Conservation (phyloP, 2,888 invertebrate genomes). For the Acronicta psi region DNA sequence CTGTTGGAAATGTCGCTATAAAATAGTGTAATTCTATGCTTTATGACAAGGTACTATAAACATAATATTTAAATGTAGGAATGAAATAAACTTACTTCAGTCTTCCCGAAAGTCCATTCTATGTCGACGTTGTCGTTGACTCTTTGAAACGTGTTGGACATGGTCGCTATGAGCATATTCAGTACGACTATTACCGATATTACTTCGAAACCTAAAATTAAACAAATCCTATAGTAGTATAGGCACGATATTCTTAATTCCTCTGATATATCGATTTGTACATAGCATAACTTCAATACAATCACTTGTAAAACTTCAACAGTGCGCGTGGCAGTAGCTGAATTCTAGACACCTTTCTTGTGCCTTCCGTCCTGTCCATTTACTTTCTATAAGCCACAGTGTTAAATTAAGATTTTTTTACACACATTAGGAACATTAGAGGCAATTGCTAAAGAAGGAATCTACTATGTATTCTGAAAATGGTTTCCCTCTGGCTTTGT, state of each 20-base stretch:
- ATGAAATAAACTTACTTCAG: conserved; percentile 78
- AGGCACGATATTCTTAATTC: neutral
- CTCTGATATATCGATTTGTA: too few relatives aligned
- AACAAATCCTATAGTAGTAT: conserved; percentile 8
- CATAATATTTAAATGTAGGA: conserved; percentile 5
- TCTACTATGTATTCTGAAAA: too few relatives aligned
- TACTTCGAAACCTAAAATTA: conserved; percentile 90
- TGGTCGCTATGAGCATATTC: conserved; percentile 94
- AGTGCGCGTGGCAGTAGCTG: too few relatives aligned
- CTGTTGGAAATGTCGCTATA: conserved; percentile 13
- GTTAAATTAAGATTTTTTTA: too few relatives aligned
- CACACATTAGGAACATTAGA: too few relatives aligned
- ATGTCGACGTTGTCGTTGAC: conserved; percentile 91
- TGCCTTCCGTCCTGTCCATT: too few relatives aligned
- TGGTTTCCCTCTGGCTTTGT: too few relatives aligned
- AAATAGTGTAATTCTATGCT: conserved; percentile 11
- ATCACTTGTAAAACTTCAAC: too few relatives aligned
- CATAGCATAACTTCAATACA: too few relatives aligned
- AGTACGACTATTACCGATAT: conserved; percentile 92
- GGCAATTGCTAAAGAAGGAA: too few relatives aligned
- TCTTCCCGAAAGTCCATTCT: conserved; percentile 94
- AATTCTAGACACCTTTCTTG: too few relatives aligned
- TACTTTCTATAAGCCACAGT: too few relatives aligned
- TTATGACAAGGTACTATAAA: neutral
- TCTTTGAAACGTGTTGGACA: conserved; percentile 93